Evolutionary conservation across 2,888 invertebrate species (phyloP).

Genomic region (Volucella inflata): DNA sequence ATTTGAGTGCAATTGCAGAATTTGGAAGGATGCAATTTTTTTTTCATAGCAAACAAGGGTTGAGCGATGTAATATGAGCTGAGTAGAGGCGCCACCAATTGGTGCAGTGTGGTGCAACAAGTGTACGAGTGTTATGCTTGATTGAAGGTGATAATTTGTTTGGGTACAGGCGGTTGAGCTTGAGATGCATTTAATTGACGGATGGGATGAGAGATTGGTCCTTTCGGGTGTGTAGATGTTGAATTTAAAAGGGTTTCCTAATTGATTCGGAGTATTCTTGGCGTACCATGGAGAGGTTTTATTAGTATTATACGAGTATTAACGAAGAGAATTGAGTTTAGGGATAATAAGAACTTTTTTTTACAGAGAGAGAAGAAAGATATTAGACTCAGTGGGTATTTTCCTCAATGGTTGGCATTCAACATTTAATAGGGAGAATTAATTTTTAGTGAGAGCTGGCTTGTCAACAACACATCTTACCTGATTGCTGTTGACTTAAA

Average conservation of each 20-base stretch:
- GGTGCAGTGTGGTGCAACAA: constrained; percentile 45
- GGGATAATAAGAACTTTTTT: too few species aligned
- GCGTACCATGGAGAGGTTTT: neutral
- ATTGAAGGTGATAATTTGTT: constrained; percentile 57
- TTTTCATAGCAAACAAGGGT: constrained; percentile 11
- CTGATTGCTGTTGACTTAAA: too few species aligned
- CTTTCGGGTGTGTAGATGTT: constrained; percentile 21
- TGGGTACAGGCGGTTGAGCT: constrained; percentile 35
- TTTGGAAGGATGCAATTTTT: constrained; percentile 65
- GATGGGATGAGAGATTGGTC: constrained; percentile 42
- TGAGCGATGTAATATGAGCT: constrained; percentile 47
- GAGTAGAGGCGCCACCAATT: constrained; percentile 34
- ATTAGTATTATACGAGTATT: neutral
- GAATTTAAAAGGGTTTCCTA: constrained; percentile 29
- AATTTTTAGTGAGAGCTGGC: too few species aligned
- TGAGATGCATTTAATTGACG: constrained; percentile 30
- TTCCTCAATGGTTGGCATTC: too few species aligned
- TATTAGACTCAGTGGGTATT: too few species aligned
- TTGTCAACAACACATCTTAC: too few species aligned
- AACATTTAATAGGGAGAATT: too few species aligned
- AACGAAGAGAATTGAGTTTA: too few species aligned
- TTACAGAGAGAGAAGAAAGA: too few species aligned
- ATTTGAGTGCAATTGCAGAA: constrained; percentile 72
- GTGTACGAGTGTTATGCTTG: constrained; percentile 62
- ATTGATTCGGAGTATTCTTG: constrained; percentile 31